Evolutionary conservation across 2,113 vertebrate species (phyloP).

Genomic region (Mus pahari): DNA sequence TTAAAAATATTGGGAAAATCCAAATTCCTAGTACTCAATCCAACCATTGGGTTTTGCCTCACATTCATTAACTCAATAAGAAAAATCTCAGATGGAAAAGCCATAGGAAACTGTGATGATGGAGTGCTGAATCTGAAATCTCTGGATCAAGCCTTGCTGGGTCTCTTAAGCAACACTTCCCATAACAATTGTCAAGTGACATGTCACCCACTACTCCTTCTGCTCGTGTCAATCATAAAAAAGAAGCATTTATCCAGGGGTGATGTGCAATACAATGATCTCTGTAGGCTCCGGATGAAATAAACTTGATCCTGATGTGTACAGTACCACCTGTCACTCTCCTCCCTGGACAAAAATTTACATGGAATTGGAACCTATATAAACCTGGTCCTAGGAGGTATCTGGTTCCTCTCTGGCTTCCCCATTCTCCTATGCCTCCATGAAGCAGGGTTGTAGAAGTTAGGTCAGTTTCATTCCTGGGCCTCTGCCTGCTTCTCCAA

Average conservation of each 20-base stretch:
- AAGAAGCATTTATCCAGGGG: not conserved
- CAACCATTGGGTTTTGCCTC: not conserved
- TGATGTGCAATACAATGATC: too few relatives aligned
- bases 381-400: not conserved
- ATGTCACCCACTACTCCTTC: not conserved
- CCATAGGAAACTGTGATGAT: not conserved
- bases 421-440: accelerated
- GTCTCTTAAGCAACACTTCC: not conserved
- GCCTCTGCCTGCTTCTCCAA: not conserved
- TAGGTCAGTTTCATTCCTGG: not conserved
- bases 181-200: not conserved
- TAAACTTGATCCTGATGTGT: too few relatives aligned
- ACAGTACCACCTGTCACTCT: not conserved
- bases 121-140: not conserved
- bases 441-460: not conserved
- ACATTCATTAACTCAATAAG: not conserved
- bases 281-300: too few relatives aligned
- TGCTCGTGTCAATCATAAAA: not conserved
- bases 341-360: not conserved
- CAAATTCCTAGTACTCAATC: too few relatives aligned
- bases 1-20: not conserved
- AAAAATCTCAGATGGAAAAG: not conserved
- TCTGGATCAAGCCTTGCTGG: not conserved
- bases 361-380: not conserved
- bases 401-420: not conserved